phyloP scores from a whole-genome alignment of 1,140 invertebrate species.

The Orussus abietinus region DNA sequence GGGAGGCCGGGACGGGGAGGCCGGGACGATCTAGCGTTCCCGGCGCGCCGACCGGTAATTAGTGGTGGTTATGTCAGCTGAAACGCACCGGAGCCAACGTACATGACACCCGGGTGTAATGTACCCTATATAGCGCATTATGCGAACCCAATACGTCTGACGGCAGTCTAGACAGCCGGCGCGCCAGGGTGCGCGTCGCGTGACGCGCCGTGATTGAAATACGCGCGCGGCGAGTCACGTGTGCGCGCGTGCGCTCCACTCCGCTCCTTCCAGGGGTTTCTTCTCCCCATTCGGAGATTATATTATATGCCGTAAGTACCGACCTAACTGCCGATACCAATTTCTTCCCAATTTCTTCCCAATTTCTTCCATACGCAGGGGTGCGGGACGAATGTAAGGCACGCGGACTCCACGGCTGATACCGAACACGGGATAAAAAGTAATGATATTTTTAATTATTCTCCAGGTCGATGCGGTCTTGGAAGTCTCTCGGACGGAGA shows the following conservation, averaged over 20 bases:
- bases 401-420: too few species aligned
- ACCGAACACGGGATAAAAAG: too few species aligned
- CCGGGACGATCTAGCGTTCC: slow-evolving; percentile 7
- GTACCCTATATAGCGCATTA: slow-evolving; percentile 34
- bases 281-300: too few species aligned
- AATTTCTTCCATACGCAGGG: neutral
- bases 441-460: too few species aligned
- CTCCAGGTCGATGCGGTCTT: too few species aligned
- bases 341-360: neutral
- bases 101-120: slow-evolving; percentile 7
- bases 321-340: too few species aligned
- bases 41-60: slow-evolving; percentile 35
- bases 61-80: slow-evolving; percentile 39
- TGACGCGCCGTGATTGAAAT: slow-evolving; percentile 6
- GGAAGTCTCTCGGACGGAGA: too few species aligned
- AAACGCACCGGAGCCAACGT: slow-evolving; percentile 21
- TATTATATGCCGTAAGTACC: too few species aligned
- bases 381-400: too few species aligned
- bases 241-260: slow-evolving; percentile 9
- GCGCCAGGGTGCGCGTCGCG: slow-evolving; percentile 2
- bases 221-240: neutral
- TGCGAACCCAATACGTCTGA: slow-evolving; percentile 48
- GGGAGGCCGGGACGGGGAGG: too few species aligned
- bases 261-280: too few species aligned
- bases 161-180: slow-evolving; percentile 42